Percentiles rank a stretch among this genome's conserved stretches.
phyloP scores from a whole-genome alignment of 2,888 invertebrate genomes.

The Nasonia oneida region DNA sequence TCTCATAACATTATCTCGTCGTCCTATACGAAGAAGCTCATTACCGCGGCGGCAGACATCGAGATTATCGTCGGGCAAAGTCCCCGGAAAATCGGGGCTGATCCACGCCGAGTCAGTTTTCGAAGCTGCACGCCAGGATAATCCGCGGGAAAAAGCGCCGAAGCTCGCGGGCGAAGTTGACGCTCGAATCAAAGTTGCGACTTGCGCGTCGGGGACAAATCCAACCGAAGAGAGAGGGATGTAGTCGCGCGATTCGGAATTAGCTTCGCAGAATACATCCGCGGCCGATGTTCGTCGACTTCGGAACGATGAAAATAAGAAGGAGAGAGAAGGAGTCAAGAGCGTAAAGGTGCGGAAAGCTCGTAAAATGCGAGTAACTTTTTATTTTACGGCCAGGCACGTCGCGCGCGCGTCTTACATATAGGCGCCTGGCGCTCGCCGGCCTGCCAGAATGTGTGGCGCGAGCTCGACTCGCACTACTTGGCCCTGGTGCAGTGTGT shows the following conservation, averaged over 20 bases:
- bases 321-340: neutral
- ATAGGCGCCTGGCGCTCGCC: slow-evolving; percentile 44
- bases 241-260: neutral
- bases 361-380: slow-evolving; percentile 61
- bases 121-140: slow-evolving; percentile 28
- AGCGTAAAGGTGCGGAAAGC: slow-evolving; percentile 20
- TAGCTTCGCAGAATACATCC: slow-evolving; percentile 3
- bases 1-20: neutral
- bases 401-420: slow-evolving; percentile 41
- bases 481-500: slow-evolving; percentile 34
- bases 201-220: neutral
- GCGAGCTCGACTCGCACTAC: slow-evolving; percentile 45
- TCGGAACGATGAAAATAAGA: slow-evolving; percentile 20
- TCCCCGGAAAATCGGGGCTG: slow-evolving; percentile 25
- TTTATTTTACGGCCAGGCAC: slow-evolving; percentile 56
- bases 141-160: slow-evolving; percentile 28
- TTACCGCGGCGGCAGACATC: neutral
- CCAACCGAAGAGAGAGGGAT: neutral
- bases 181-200: neutral
- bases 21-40: neutral
- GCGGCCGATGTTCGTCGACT: neutral
- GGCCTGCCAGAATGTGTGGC: slow-evolving; percentile 6
- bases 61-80: neutral
- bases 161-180: neutral
- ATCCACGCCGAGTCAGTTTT: slow-evolving; percentile 54